Base-by-base conservation (phyloP, 2,113 vertebrate genomes). In the Gobio gobio region DNA sequence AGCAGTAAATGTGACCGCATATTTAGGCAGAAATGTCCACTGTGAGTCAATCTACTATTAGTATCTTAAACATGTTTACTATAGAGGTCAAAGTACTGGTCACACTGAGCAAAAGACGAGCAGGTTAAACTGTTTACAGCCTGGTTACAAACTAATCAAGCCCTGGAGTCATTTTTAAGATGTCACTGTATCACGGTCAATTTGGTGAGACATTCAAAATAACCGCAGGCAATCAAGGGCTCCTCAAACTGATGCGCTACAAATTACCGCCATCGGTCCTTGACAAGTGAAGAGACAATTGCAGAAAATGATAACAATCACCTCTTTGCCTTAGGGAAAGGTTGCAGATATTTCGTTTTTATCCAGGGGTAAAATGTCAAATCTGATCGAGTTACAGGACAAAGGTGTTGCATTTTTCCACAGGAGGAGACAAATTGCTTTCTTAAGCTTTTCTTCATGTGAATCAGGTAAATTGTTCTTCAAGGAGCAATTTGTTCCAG, bases 341-440 rank as follows among this genome's bases (percentile, higher is more conserved):
- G 33, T 66, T 20, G 9, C 45, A 3, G 61, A 8, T 29, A 58
- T 33, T 81, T 12, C 2, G 10, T 83, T 84, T 49, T 70, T n/a
- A 77, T 82, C 81, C 43, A 54, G 24, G 51, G 54, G 61, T 13
- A 72, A 33, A 24, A 84, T 82, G 59, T 36, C 47, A 68, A 77
- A 80, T n/a, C 45, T 70, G 20, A 26, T 40, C 9, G 12, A 78
- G 40, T 66, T 49, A 33, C 33, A 47, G 22, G 24, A 6, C 63
- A 51, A 70, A 73, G 9, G 10, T 12, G 47, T 70, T 56, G 24
- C 49, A 56, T 56, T 56, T 51, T 77, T 54, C 26, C 24, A 70
- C 18, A 29, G 16, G 26, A 78, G 68, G 20, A 43, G 10, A 79
- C 56, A 14, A 74, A 74, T 74, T 74, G 43, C 83, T 72, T n/a